These are phyloP conservation scores for Agapornis canus DNA, from an alignment of 2,797 vertebrate genomes.

Conservation along the genomic window DNA sequence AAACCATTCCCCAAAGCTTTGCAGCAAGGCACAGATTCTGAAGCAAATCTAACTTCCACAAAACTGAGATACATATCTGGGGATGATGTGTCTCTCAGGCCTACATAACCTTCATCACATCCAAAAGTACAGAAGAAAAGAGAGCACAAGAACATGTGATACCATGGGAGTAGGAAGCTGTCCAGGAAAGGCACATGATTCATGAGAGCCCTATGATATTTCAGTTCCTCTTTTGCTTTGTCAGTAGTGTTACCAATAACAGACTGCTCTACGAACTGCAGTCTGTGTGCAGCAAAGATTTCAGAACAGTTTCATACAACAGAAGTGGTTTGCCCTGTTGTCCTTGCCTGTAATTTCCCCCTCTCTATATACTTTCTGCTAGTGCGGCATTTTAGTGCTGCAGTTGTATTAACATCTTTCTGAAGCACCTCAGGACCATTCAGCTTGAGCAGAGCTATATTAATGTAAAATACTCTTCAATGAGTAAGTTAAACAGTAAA, in stretches of 20 bases:
- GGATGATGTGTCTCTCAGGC: not conserved
- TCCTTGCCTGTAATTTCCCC: constrained; percentile 39
- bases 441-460: constrained; percentile 25
- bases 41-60: not conserved
- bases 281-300: not conserved
- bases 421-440: constrained; percentile 28
- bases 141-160: not conserved
- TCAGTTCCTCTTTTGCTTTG: not conserved
- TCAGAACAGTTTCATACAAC: not conserved
- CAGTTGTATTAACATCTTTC: constrained; percentile 20
- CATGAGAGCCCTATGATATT: not conserved
- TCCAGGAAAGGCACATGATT: not conserved
- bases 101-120: not conserved
- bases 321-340: not conserved
- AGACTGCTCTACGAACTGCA: not conserved
- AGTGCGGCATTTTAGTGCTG: not conserved
- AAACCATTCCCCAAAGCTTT: not conserved
- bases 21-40: not conserved
- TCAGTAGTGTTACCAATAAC: not conserved
- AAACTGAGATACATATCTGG: not conserved
- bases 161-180: not conserved
- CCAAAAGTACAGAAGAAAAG: not conserved
- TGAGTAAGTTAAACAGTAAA: constrained; percentile 56
- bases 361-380: not conserved
- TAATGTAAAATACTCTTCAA: constrained; percentile 51